Percentiles rank a stretch among this genome's conserved stretches.
These are phyloP conservation scores for Octopus sinensis DNA, from an alignment of 1,140 invertebrate genomes.

Conservation along the genomic window DNA sequence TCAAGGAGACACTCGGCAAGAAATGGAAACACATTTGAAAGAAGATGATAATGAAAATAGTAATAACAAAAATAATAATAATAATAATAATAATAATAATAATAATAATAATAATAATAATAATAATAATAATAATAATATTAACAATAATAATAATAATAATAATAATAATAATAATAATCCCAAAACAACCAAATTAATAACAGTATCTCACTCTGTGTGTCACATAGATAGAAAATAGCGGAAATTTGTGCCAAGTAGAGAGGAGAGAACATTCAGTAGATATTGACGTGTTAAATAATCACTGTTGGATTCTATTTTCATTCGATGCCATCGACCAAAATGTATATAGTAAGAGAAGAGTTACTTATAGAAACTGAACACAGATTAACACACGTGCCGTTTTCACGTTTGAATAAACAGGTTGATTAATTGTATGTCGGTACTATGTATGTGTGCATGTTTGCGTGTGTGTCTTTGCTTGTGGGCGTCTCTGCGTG, in stretches of 20 bases:
- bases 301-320: not conserved
- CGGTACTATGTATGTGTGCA: too few species aligned
- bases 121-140: not conserved
- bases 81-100: conserved; percentile 5
- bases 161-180: not conserved
- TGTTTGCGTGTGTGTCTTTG: too few species aligned
- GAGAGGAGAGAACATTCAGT: not conserved
- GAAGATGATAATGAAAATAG: not conserved
- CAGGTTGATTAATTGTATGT: too few species aligned
- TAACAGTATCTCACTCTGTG: not conserved
- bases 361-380: too few species aligned
- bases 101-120: conserved; percentile 5
- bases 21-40: not conserved
- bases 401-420: too few species aligned
- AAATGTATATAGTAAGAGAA: not conserved
- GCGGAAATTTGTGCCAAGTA: not conserved
- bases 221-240: not conserved
- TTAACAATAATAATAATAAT: not conserved
- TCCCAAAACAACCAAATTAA: not conserved
- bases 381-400: too few species aligned
- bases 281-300: not conserved
- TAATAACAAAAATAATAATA: not conserved
- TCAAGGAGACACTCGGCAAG: not conserved
- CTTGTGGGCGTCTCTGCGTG: too few species aligned
- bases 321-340: not conserved